A percentile compares a stretch with the other conserved stretches of the same genome.
These are phyloP conservation scores for Saturnia pavonia DNA, from an alignment of 2,888 invertebrate genomes.

Conservation along the genomic window DNA sequence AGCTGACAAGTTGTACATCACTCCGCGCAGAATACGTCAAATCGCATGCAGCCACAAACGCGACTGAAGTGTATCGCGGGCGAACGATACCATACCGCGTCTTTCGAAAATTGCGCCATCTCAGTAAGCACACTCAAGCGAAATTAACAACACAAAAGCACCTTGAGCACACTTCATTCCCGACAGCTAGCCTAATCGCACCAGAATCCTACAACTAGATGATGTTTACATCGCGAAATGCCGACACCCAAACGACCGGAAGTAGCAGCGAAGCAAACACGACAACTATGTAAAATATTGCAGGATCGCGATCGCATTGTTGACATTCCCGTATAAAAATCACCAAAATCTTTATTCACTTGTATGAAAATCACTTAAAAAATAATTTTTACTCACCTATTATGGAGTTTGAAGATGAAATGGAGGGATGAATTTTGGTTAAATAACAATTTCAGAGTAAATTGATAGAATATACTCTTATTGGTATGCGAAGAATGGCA, in stretches of 20 bases:
- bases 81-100: constrained; percentile 82
- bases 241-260: constrained; percentile 81
- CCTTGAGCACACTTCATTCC: constrained; percentile 79
- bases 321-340: constrained; percentile 86
- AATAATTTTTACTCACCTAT: constrained; percentile 87
- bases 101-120: constrained; percentile 84
- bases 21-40: constrained; percentile 81
- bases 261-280: constrained; percentile 85
- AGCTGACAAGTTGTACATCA: constrained; percentile 80
- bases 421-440: constrained; percentile 85
- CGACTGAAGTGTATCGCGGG: constrained; percentile 83
- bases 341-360: constrained; percentile 81
- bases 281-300: constrained; percentile 91
- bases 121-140: constrained; percentile 79
- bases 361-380: constrained; percentile 83
- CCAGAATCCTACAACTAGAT: constrained; percentile 75
- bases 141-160: constrained; percentile 80
- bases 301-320: constrained; percentile 89
- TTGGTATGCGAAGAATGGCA: constrained; percentile 98
- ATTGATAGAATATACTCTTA: constrained; percentile 88
- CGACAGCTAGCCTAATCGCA: constrained; percentile 71
- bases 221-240: constrained; percentile 82
- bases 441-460: constrained; percentile 84
- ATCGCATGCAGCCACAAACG: constrained; percentile 81
- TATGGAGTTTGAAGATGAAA: constrained; percentile 84